Base-by-base conservation (phyloP, 2,797 vertebrate species). In the Hephaestus fuliginosus region DNA sequence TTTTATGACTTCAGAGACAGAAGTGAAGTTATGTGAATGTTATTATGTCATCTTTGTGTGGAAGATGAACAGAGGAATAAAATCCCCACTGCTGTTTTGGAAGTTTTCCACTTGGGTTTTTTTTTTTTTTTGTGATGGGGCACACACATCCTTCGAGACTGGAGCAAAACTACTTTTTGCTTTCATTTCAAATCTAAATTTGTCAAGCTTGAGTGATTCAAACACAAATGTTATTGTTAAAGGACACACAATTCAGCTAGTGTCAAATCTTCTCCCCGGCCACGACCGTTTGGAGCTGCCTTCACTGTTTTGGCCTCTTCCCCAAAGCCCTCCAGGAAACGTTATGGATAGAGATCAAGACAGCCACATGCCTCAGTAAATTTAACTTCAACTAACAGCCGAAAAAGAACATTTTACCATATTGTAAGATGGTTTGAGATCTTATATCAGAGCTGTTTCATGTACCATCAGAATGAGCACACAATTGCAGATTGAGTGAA, bases 161-260 rank as follows among this genome's bases (percentile, higher is more conserved):
- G 7, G 5, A 15, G 5, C 46, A 48, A 49, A 74, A 22, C 33
- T 51, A 18, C 30, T 68, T 69, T 77, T 55, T 7, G 3, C 43
- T 60, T 64, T 68, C 33, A 77, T 3, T 33, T 52, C 36, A 61
- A 41, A 61, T 56, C 46, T 44, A 12, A 25, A 61, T 41, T 51
- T 70, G n/a, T 49, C 44, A 69, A 46, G 22, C n/a, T 41, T 55
- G 22, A 74, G 49, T 55, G 14, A 57, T 70, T 88, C 4, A 41
- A 22, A 78, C 56, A 57, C 53, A 76, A 76, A 77, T 78, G 15
- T 68, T 82, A 68, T 63, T 48, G 62, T 74, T 70, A 52, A 52
- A 28, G 30, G 48, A 71, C 39, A 36, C 49, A 74, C 25, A 53
- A 15, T 5, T 70, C 36, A 43, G 20, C 8, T 17, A 53, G n/a